phyloP scores from a whole-genome alignment of 2,113 vertebrate genomes.

The Cacatua alba region DNA sequence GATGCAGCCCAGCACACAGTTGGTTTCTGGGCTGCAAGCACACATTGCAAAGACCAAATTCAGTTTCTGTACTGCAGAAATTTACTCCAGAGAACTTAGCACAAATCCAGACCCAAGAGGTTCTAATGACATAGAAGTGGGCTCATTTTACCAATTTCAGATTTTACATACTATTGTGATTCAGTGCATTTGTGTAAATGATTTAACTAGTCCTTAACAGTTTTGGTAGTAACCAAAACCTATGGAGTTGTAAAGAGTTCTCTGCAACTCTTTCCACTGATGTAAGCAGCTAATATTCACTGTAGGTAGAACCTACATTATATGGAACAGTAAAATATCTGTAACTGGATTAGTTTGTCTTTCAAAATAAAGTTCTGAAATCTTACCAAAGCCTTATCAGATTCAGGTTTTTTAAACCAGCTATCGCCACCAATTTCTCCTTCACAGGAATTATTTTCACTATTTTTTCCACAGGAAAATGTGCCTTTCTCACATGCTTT shows the following conservation, averaged over 20 bases:
- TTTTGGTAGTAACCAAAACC: background rate
- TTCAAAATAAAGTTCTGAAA: background rate
- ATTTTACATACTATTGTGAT: background rate
- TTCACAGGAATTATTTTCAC: background rate
- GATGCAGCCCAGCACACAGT: background rate
- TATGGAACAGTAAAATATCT: background rate
- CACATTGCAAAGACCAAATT: background rate
- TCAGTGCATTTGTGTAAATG: background rate
- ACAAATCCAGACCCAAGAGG: background rate
- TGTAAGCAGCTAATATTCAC: background rate
- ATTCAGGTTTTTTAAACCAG: background rate
- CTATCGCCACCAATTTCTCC: background rate
- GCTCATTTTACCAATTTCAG: background rate
- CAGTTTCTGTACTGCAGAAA: background rate
- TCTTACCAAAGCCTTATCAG: background rate
- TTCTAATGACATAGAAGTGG: background rate
- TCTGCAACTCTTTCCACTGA: background rate
- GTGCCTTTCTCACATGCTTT: background rate
- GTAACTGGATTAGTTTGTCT: background rate
- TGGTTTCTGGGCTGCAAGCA: background rate
- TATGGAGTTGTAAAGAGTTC: background rate
- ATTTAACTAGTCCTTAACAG: background rate
- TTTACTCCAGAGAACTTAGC: background rate
- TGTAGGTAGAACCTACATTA: background rate
- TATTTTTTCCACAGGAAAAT: background rate